phyloP scores from a whole-genome alignment of 2,888 invertebrate species.

The Acrobasis consociella region DNA sequence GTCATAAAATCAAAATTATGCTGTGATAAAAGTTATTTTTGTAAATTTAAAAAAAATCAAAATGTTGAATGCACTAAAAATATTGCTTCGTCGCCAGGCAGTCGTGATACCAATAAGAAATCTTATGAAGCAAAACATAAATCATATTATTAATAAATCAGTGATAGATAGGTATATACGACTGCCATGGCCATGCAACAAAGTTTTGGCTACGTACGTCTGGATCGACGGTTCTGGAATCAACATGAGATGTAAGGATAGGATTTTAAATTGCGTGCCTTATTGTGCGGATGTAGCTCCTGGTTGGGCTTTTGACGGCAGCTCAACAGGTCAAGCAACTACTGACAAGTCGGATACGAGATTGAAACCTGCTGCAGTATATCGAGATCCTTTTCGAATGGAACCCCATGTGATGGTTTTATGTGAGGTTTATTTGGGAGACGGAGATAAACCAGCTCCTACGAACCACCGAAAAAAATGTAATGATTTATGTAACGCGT shows the following conservation, averaged over 20 bases:
- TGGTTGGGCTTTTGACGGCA: conserved; percentile 95
- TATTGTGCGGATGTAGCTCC: conserved; percentile 82
- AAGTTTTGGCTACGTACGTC: conserved; percentile 86
- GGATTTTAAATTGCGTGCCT: conserved; percentile 86
- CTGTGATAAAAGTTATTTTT: neutral
- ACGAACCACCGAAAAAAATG: conserved; percentile 89
- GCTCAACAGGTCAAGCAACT: conserved; percentile 93
- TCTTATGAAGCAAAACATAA: conserved; percentile 66
- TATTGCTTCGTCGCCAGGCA: neutral
- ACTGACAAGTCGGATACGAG: conserved; percentile 94
- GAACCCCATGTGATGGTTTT: conserved; percentile 94
- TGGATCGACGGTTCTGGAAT: conserved; percentile 92
- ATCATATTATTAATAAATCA: conserved; percentile 73
- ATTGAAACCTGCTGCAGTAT: conserved; percentile 93
- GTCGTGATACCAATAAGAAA: conserved; percentile 42
- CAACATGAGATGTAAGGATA: conserved; percentile 86
- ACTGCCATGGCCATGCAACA: conserved; percentile 82
- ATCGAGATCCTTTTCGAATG: conserved; percentile 94
- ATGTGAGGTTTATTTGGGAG: conserved; percentile 90
- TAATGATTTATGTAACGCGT: conserved; percentile 86
- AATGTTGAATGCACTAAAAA: conserved; percentile 7
- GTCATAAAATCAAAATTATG: neutral
- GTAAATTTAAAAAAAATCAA: neutral
- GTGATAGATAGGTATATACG: conserved; percentile 79
- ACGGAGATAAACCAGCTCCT: conserved; percentile 86